Base-by-base conservation (phyloP, 2,888 invertebrate genomes). In the Drosophila sordidapex region DNA sequence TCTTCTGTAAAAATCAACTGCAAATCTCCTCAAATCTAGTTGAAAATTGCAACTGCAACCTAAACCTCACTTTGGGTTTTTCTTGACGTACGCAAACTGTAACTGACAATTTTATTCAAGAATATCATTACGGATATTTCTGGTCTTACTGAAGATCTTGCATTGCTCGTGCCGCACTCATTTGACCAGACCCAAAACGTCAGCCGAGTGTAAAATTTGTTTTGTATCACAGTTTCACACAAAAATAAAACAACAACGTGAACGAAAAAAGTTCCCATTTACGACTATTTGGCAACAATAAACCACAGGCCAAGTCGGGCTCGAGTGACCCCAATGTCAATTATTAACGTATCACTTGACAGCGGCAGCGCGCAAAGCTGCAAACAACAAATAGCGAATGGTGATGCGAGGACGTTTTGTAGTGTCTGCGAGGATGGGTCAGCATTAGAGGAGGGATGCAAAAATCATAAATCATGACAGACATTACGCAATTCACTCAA, bases 301-400 rank as follows among this genome's bases (percentile, higher is more conserved):
- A 82, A 89, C 86, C 86, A 75, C 88, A 83, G 83, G 67, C 71
- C 56, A 52, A 79, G 65, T 65, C 76, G 80, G 68, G 80, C 80
- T 52, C 76, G 76, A 79, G 77, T 91, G 91, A 91, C 91, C 91
- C 91, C 91, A 87, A 87, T 89, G 91, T 90, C 91, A 91, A 91
- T 91, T 92, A 91, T 91, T 92, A 91, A 91, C 91, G 91, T 92
- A 92, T 91, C 92, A 91, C 91, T 91, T 91, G 91, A 89, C 90
- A 88, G 89, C 70, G 56, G 53, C 90, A 49, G 51, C 90, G 83
- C 33, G 80, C 74, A 82, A 76, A 81, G 82, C 79, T 84, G 88
- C 79, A 75, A 89, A 88, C 86, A 88, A 86, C 86, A 86, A 86
- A 89, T 87, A 85, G 85, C 76, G 79, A 80, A 87, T 56, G 81